Evolutionary conservation across 1,140 invertebrate species (phyloP), one percentile per base, ranked within the genome.

Genomic region (Drosophila lacteicornis): DNA sequence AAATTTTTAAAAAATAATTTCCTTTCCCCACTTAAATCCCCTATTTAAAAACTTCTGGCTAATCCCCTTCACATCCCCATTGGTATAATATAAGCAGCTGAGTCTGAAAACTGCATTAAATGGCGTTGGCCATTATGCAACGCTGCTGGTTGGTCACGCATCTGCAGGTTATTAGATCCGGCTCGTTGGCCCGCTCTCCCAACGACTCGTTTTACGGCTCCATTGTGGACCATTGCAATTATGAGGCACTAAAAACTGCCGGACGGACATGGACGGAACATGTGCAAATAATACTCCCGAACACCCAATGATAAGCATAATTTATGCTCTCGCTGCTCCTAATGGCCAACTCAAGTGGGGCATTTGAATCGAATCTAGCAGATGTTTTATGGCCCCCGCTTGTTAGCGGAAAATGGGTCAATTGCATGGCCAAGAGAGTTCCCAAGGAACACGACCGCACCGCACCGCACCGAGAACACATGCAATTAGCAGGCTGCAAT

Each of bases 191-290:
- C 56, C 49, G 55, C 68, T 46, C 40, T 46, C 17, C 13, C 22
- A 80, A 78, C 70, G 49, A 63, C 43, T 78, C 53, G 19, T 63
- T 87, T 78, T 70, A 81, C 80, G 69, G 40, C 85, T 75, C 81
- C 74, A 76, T 75, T 84, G 77, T 84, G 66, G 73, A 79, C 66
- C 69, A 80, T 75, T 90, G 80, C 78, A 87, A 87, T 90, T 90
- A 90, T 75, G 80, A 55, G 63, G 58, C 69, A 87, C 78, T 84
- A 80, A 68, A 67, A 79, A 65, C 57, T 62, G 63, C 49, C 53
- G 11, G 43, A 38, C 47, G 22, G 25, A 40, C 43, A 38, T 40
- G 22, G 25, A 40, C 43, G 57, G 70, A 87, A 81, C 84, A 90
- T 90, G 80, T 88, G 84, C 77, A 79, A 80, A 87, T 88, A 87